Base-by-base conservation (phyloP, 2,888 invertebrate genomes). In the Drosophila gaucha region DNA sequence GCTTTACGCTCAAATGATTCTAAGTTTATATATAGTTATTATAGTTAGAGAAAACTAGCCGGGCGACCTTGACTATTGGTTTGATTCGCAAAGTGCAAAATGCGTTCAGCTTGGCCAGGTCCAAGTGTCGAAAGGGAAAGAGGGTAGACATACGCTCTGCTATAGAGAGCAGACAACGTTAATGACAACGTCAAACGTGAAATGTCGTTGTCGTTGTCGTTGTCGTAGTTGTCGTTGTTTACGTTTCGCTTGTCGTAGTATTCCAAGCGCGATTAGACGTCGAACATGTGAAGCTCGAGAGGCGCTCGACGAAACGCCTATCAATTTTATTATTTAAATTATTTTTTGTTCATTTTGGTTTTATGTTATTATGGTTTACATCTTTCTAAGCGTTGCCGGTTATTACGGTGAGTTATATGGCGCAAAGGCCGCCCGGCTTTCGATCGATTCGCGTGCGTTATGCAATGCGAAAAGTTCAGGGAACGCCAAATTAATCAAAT, bases 211-310 rank as follows among this genome's bases (percentile, higher is more conserved):
- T 44, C 50, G 41, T 55, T 50, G 63, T 67, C 63, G 63, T 56
- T 73, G 18, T 30, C 30, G 46, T 8, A n/a, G 38, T 20, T 20
- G 9, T 2, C 24, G 41, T 73, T 54, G 30, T 52, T 43, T 51
- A 59, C 28, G 49, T 58, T 62, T 67, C 49, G 59, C 56, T 57
- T 60, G 43, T 24, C 67, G 74, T 88, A 90, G 91, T 91, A 85
- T 86, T 89, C 86, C 85, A 90, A 90, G 86, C 90, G 90, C 90
- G 89, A 90, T 90, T 91, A 90, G 80, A 89, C 89, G 88, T 84
- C 88, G 80, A 91, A 90, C 91, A 91, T 91, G 91, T 90, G 83
- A 80, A 84, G 80, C 86, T 82, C 63, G 72, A 70, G 65, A 68
- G 79, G 44, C 75, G 57, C 52, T 63, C 66, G 64, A 44, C 39